Evolutionary conservation across 2,797 vertebrate genomes (phyloP).

Genomic region (Benthosema pterotum): DNA sequence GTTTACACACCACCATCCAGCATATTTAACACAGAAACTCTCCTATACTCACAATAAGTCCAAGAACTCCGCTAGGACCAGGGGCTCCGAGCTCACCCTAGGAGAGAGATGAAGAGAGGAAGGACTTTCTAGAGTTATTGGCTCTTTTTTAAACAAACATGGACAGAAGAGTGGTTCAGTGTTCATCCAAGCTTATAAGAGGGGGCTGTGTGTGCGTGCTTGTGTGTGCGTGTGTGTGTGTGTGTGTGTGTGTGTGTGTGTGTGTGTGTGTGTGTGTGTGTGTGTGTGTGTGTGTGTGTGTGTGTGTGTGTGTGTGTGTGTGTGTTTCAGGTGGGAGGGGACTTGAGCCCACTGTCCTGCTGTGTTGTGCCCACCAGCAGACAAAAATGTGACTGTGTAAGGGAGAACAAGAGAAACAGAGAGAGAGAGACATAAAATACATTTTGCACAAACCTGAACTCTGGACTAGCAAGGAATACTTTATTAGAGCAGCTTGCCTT

Average conservation of each 20-base stretch:
- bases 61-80: constrained; percentile 92
- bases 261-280: constrained; percentile 16
- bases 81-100: constrained; percentile 93
- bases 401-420: neutral
- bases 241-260: constrained; percentile 17
- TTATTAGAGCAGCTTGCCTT: too few species aligned
- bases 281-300: constrained; percentile 28
- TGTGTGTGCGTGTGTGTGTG: constrained; percentile 28
- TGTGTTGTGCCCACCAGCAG: constrained; percentile 31
- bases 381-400: constrained; percentile 31
- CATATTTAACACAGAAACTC: constrained; percentile 4
- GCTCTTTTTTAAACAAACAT: constrained; percentile 75
- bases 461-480: too few species aligned
- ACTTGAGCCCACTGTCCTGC: constrained; percentile 51
- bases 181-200: constrained; percentile 70
- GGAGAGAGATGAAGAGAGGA: constrained; percentile 57
- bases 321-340: constrained; percentile 40
- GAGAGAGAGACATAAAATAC: neutral
- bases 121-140: constrained; percentile 72
- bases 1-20: too few species aligned
- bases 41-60: constrained; percentile 92
- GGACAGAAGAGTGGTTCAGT: constrained; percentile 75
- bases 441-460: too few species aligned
- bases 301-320: constrained; percentile 14
- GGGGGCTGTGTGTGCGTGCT: constrained; percentile 52